Percentiles rank a stretch among this genome's conserved stretches.
These are phyloP conservation scores for Antechinus stuartii DNA, from an alignment of 2,113 vertebrate genomes.

Conservation along the genomic window DNA sequence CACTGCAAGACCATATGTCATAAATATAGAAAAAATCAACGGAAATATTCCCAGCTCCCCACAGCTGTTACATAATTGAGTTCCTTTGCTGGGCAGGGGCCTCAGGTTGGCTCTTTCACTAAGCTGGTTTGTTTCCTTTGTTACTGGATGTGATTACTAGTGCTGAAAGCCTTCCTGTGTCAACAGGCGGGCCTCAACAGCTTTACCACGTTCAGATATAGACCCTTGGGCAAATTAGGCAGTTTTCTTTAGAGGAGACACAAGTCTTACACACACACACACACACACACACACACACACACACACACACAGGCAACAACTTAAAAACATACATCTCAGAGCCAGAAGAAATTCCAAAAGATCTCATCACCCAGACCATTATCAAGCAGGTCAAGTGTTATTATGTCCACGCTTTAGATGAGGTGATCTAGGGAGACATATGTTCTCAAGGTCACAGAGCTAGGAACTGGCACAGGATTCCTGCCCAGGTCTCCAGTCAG, in stretches of 20 bases:
- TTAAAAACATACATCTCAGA: constrained; percentile 6
- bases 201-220: not conserved
- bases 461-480: not conserved
- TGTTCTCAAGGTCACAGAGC: not conserved
- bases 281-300: no score
- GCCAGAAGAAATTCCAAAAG: not conserved
- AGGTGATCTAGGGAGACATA: not conserved
- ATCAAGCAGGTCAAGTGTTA: not conserved
- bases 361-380: not conserved
- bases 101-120: not conserved
- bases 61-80: constrained; percentile 24
- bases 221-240: not conserved
- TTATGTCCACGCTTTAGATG: not conserved
- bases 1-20: not conserved
- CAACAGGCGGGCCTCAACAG: constrained; percentile 2
- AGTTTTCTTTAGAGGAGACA: not conserved
- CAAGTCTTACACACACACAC: not conserved
- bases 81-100: constrained; percentile 7
- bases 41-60: not conserved
- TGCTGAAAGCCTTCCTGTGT: constrained; percentile 6
- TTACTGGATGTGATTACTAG: not conserved
- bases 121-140: not conserved
- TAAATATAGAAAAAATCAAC: constrained; percentile 16
- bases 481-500: not conserved
- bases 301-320: not conserved